Percentiles rank a stretch among this genome's conserved stretches.
These are phyloP conservation scores for Gisinianus flammeolus DNA, from an alignment of 2,888 invertebrate species.

Conservation along the genomic window DNA sequence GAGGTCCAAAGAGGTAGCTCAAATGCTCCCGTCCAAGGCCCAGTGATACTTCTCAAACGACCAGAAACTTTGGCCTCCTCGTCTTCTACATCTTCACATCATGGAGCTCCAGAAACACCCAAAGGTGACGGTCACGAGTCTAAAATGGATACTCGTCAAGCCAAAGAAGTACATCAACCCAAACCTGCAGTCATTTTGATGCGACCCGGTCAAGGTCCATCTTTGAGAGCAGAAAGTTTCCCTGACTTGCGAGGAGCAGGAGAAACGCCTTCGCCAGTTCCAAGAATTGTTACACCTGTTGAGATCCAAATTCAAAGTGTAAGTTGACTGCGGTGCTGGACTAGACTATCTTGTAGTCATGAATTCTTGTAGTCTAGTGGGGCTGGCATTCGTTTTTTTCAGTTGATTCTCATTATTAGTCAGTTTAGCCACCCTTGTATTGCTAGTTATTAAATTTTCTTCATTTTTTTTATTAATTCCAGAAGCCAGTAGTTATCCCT, in stretches of 20 bases:
- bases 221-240: conserved; percentile 35
- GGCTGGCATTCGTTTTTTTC: no score
- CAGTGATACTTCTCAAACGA: conserved; percentile 47
- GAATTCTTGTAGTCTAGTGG: no score
- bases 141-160: not conserved
- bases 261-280: not conserved
- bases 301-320: not conserved
- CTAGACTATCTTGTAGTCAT: no score
- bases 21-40: conserved; percentile 41
- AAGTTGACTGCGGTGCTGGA: no score
- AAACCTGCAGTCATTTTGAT: conserved; percentile 2
- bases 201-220: conserved; percentile 4
- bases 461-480: not conserved
- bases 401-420: no score
- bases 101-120: not conserved
- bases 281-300: not conserved
- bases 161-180: conserved; percentile 1
- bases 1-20: not conserved
- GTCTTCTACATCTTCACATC: not conserved
- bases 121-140: conserved; percentile 3
- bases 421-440: no score
- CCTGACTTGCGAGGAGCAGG: conserved; percentile 32
- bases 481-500: conserved; percentile 4
- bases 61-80: conserved; percentile 36
- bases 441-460: no score